phyloP scores from a whole-genome alignment of 2,113 vertebrate species.

The Sterrhoptilus dennistouni region DNA sequence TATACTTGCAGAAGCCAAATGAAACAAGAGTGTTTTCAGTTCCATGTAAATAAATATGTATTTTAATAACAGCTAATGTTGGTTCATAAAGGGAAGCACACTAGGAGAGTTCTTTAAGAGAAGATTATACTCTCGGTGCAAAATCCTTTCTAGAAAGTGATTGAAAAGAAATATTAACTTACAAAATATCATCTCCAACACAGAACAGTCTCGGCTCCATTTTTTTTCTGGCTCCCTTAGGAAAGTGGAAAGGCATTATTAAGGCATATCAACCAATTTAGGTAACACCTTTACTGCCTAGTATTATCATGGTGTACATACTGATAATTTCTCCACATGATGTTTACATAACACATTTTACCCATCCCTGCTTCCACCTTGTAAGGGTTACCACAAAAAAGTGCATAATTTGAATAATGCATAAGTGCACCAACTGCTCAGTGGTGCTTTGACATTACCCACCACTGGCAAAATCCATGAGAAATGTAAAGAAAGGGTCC shows the following conservation, averaged over 20 bases:
- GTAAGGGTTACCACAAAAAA: background rate
- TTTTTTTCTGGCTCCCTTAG: conserved; percentile 10
- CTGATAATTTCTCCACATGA: background rate
- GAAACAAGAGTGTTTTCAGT: conserved; percentile 27
- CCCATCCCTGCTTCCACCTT: background rate
- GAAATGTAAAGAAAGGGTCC: background rate
- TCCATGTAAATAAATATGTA: conserved; percentile 40
- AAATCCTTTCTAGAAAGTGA: conserved; percentile 42
- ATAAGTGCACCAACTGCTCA: background rate
- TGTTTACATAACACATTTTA: background rate
- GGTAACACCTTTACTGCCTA: conserved; percentile 33
- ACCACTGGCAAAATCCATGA: background rate
- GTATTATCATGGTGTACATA: background rate
- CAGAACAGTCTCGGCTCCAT: background rate
- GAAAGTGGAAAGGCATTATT: conserved; percentile 22
- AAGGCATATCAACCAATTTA: conserved; percentile 36
- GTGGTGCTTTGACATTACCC: background rate
- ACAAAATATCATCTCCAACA: background rate
- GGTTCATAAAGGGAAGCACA: conserved; percentile 3
- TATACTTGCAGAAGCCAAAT: background rate
- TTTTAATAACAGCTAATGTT: conserved; percentile 55
- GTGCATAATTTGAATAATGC: conserved; percentile 10
- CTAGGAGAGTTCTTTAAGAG: background rate
- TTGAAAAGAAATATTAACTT: conserved; percentile 27
- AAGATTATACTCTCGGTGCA: background rate